Evolutionary conservation across 2,113 vertebrate species (phyloP).

Genomic region (Galbula dea): DNA sequence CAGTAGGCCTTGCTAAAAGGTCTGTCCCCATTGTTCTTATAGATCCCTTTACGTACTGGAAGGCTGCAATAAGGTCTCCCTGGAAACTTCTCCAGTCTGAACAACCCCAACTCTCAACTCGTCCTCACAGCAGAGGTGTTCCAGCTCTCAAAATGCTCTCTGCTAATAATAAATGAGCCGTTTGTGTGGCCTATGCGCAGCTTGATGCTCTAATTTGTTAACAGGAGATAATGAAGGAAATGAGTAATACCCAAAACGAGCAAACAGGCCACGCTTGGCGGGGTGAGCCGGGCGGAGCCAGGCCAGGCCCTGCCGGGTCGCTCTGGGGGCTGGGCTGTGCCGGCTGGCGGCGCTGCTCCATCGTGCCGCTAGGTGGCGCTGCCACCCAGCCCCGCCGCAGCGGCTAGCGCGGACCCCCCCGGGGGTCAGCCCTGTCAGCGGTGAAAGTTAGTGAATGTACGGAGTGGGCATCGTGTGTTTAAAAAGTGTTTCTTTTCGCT

Average conservation of each 20-base stretch:
- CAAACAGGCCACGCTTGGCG: not conserved
- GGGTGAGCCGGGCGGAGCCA: rapidly evolving
- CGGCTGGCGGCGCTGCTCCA: not conserved
- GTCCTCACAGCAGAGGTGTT: no score
- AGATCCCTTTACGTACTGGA: no score
- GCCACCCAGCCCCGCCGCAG: not conserved
- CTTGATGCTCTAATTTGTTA: not conserved
- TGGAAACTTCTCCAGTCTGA: no score
- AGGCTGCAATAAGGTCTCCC: no score
- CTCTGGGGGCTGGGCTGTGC: not conserved
- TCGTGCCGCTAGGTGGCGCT: not conserved
- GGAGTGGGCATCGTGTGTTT: not conserved
- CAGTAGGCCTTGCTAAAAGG: no score
- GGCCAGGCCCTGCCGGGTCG: no score
- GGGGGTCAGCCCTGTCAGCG: no score
- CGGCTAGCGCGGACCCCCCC: no score
- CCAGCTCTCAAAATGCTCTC: no score
- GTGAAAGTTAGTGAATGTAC: rapidly evolving
- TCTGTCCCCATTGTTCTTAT: no score
- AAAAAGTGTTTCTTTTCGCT: not conserved
- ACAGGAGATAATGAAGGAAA: not conserved
- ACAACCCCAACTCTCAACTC: no score
- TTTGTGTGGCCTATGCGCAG: not conserved
- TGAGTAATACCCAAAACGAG: not conserved
- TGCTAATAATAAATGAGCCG: not conserved